Conservation (phyloP, 2,888 invertebrate genomes). For the Tetragonula carbonaria region DNA sequence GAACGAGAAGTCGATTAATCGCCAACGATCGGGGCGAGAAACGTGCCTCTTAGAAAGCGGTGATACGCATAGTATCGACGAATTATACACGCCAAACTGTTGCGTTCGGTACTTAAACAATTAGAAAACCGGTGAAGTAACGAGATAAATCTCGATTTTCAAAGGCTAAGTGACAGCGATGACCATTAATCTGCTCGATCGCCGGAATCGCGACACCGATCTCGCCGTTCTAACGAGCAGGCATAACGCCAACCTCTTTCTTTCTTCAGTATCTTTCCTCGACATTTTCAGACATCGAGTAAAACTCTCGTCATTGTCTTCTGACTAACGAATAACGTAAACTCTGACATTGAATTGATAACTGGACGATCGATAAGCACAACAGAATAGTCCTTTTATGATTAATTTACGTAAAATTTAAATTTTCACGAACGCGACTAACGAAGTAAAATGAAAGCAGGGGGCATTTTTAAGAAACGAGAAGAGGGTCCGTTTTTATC, state of each 20-base stretch:
- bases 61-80: not conserved
- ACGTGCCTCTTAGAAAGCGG: not conserved
- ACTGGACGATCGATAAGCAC: not conserved
- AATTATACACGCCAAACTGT: not conserved
- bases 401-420: too few relatives aligned
- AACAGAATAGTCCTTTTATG: too few relatives aligned
- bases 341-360: not conserved
- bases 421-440: too few relatives aligned
- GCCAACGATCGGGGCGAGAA: not conserved
- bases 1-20: constrained; percentile 12
- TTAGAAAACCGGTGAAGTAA: constrained; percentile 55
- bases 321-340: constrained; percentile 55
- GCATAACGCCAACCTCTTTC: constrained; percentile 67
- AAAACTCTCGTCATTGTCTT: constrained; percentile 33
- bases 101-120: constrained; percentile 56
- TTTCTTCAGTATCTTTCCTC: not conserved
- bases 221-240: constrained; percentile 69
- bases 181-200: constrained; percentile 70
- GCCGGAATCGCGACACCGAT: constrained; percentile 69
- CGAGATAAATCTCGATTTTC: constrained; percentile 70
- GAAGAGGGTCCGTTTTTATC: not conserved
- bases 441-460: too few relatives aligned
- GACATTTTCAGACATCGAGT: not conserved
- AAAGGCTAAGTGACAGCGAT: constrained; percentile 68
- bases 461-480: not conserved